These are phyloP conservation scores for Rapana venosa DNA, from an alignment of 2,888 invertebrate genomes.

Conservation along the genomic window DNA sequence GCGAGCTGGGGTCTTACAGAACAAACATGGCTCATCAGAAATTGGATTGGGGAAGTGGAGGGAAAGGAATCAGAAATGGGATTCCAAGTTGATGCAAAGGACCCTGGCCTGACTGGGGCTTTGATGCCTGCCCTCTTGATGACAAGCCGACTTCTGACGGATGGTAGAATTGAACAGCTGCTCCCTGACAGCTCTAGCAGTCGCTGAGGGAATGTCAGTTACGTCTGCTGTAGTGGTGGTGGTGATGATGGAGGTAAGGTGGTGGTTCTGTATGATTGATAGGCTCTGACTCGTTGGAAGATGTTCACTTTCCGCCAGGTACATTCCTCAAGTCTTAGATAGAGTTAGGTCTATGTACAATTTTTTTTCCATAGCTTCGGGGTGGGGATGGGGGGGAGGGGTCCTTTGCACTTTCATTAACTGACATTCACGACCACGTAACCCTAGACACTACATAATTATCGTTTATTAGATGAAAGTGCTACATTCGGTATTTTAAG, in stretches of 20 bases:
- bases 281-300: background rate
- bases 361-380: background rate
- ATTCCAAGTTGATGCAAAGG: background rate
- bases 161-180: slow-evolving; percentile 23
- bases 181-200: background rate
- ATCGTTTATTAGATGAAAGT: too few relatives aligned
- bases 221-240: background rate
- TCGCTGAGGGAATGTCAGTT: background rate
- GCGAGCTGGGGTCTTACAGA: background rate
- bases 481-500: too few relatives aligned
- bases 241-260: background rate
- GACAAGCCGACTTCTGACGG: slow-evolving; percentile 10
- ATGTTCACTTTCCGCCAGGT: background rate
- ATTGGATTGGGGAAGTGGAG: background rate
- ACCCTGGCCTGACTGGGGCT: background rate
- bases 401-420: background rate
- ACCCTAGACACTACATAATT: background rate
- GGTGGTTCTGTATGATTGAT: background rate
- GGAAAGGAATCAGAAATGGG: background rate
- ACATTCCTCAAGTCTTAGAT: too few relatives aligned
- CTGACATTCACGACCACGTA: background rate
- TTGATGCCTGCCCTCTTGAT: slow-evolving; percentile 3
- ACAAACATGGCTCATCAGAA: background rate
- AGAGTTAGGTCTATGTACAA: background rate
- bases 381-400: background rate